Percentiles rank a stretch among this genome's conserved stretches.
phyloP scores from a whole-genome alignment of 2,113 vertebrate species.

The Marmota monax region DNA sequence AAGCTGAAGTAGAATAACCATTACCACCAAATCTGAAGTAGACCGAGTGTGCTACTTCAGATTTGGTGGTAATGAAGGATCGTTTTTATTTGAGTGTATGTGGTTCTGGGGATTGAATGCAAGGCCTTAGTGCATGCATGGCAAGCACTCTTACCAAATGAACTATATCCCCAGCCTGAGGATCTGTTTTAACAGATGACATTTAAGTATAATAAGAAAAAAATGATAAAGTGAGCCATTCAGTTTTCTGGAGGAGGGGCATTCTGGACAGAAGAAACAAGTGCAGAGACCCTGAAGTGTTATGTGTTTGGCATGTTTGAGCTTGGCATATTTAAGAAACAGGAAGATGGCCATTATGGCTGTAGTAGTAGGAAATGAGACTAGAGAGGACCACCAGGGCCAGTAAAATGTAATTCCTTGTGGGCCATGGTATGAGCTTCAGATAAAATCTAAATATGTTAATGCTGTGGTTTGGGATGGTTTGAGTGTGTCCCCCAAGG shows the following conservation, averaged over 20 bases:
- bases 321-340: not conserved
- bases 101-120: too few species aligned
- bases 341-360: not conserved
- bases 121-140: too few species aligned
- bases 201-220: not conserved
- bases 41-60: not conserved
- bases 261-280: not conserved
- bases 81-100: not conserved
- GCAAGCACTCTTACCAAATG: too few species aligned
- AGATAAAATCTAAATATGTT: not conserved
- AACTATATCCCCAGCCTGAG: too few species aligned
- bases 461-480: not conserved
- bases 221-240: not conserved
- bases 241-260: not conserved
- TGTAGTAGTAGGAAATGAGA: not conserved
- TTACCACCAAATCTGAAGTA: not conserved
- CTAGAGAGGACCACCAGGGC: not conserved
- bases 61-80: not conserved
- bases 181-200: not conserved
- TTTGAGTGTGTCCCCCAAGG: too few species aligned
- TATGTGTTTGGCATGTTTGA: not conserved
- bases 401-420: not conserved
- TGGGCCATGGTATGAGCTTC: not conserved
- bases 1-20: not conserved
- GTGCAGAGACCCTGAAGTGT: not conserved